Conservation (phyloP, 2,888 invertebrate species). For the Fragum sueziense region DNA sequence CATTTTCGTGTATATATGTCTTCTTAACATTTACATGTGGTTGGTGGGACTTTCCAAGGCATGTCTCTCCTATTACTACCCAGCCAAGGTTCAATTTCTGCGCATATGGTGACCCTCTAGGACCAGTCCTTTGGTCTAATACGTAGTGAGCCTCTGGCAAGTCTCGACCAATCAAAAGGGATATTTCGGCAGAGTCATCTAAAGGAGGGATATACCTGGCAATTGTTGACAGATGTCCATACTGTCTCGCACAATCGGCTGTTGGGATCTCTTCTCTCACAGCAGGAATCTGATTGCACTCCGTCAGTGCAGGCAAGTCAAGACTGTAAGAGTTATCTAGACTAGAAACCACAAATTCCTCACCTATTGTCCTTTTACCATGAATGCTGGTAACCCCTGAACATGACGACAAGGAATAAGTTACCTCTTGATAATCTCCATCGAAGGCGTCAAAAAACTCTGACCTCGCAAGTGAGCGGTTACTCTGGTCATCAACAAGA, state of each 20-base stretch:
- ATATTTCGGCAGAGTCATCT: constrained; percentile 21
- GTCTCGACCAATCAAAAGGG: constrained; percentile 46
- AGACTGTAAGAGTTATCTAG: constrained; percentile 22
- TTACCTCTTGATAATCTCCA: too few species aligned
- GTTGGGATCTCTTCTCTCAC: too few species aligned
- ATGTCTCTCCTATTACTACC: constrained; percentile 53
- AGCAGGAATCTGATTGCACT: constrained; percentile 48
- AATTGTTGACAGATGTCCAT: constrained; percentile 38
- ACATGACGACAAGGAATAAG: constrained; percentile 48
- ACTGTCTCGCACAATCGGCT: too few species aligned
- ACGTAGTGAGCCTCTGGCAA: too few species aligned
- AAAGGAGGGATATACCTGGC: constrained; percentile 29
- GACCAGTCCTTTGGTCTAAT: too few species aligned
- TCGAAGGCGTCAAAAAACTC: too few species aligned
- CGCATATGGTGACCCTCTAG: too few species aligned
- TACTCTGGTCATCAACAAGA: constrained; percentile 49
- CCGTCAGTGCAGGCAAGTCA: constrained; percentile 36
- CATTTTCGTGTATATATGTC: constrained; percentile 26
- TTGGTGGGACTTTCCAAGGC: constrained; percentile 47
- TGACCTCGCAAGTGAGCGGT: constrained; percentile 34
- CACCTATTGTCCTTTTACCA: constrained; percentile 25
- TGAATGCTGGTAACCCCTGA: constrained; percentile 28
- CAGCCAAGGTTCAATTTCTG: constrained; percentile 38
- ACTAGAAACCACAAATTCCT: constrained; percentile 29
- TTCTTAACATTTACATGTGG: constrained; percentile 34